phyloP scores from a whole-genome alignment of 2,888 invertebrate genomes.

The Arctia plantaginis region DNA sequence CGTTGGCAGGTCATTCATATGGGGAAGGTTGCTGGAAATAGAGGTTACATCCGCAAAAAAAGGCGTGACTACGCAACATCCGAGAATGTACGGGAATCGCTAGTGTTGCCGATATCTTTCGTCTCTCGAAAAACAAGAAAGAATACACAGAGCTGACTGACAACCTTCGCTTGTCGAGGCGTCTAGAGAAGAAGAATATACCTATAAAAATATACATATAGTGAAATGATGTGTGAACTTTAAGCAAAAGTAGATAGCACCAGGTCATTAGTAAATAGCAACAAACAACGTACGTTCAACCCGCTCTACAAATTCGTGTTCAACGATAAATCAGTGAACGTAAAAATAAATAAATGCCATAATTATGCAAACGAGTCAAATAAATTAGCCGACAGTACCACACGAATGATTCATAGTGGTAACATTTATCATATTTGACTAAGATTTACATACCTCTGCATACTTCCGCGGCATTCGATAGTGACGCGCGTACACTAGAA shows the following conservation, averaged over 20 bases:
- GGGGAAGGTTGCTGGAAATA: too few species aligned
- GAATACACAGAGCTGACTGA: too few species aligned
- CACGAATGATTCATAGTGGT: conserved; percentile 36
- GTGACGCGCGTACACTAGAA: neutral
- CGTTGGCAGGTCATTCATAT: too few species aligned
- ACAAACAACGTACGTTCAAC: conserved; percentile 2
- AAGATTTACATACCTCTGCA: conserved; percentile 9
- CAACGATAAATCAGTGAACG: conserved; percentile 41
- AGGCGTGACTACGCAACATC: too few species aligned
- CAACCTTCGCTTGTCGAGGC: too few species aligned
- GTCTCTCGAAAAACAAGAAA: too few species aligned
- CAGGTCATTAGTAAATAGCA: neutral
- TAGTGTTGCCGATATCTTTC: too few species aligned
- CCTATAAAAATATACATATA: neutral
- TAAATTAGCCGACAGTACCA: conserved; percentile 40
- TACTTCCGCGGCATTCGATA: conserved; percentile 6
- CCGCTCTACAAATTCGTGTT: conserved; percentile 7
- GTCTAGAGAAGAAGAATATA: too few species aligned
- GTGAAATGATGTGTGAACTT: neutral
- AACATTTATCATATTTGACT: conserved; percentile 30
- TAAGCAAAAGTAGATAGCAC: neutral
- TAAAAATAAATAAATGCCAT: conserved; percentile 46
- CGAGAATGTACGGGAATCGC: too few species aligned
- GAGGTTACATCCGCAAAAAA: too few species aligned
- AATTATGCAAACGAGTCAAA: conserved; percentile 46